These are phyloP conservation scores for Pachypeltis micranthus DNA, from an alignment of 1,140 invertebrate genomes.

Conservation along the genomic window DNA sequence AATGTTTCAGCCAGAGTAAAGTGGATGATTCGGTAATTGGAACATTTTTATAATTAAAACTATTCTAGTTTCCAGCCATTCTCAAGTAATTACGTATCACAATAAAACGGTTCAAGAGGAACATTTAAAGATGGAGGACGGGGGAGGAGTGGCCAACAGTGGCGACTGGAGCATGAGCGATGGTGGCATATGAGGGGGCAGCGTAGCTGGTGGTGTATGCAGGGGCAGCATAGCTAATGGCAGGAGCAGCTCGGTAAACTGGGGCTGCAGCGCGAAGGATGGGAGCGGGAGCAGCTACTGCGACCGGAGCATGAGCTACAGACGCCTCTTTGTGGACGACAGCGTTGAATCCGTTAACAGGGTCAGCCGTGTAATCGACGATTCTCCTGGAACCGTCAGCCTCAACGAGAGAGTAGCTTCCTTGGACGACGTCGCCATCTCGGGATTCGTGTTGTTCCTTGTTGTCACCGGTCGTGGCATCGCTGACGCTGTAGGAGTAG, in stretches of 20 bases:
- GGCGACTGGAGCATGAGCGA: constrained; percentile 10
- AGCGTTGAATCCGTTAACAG: constrained; percentile 46
- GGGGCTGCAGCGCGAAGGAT: constrained; percentile 6
- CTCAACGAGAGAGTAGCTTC: constrained; percentile 43
- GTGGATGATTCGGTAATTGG: no score
- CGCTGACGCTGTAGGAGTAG: constrained; percentile 40
- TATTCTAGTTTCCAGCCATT: no score
- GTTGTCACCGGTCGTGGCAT: constrained; percentile 40
- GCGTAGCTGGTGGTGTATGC: neutral
- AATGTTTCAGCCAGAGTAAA: no score
- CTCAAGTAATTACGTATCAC: no score
- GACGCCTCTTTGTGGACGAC: constrained; percentile 37
- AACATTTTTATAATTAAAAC: no score
- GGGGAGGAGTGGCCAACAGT: constrained; percentile 7
- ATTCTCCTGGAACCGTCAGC: constrained; percentile 46
- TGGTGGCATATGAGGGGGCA: constrained; percentile 8
- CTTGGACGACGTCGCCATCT: constrained; percentile 41
- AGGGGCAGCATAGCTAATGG: constrained; percentile 1
- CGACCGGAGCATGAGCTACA: constrained; percentile 7
- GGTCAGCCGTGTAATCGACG: constrained; percentile 46
- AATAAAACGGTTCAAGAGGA: no score
- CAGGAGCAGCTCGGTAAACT: neutral
- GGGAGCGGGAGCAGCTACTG: constrained; percentile 7
- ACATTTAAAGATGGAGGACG: neutral
- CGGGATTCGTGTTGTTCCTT: constrained; percentile 41